These are phyloP conservation scores for Heliconius aoede DNA, from an alignment of 2,888 invertebrate genomes.

Conservation along the genomic window DNA sequence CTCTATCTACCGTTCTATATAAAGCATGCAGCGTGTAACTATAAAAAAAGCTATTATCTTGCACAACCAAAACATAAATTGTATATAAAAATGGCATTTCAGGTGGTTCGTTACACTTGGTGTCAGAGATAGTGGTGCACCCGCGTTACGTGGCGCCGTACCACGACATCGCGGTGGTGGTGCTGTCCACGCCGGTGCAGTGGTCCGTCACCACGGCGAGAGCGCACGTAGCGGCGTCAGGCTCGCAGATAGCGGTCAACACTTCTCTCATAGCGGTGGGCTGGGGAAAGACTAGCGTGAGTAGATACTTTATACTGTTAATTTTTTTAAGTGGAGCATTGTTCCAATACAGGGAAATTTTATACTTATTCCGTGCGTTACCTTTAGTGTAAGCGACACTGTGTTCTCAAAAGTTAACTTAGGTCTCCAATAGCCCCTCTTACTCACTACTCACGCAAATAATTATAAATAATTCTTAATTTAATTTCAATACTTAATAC, in stretches of 20 bases:
- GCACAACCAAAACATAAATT: background rate
- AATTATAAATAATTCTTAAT: no score
- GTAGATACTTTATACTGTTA: background rate
- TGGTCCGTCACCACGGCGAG: constrained; percentile 47
- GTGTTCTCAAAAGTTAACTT: no score
- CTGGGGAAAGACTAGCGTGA: constrained; percentile 67
- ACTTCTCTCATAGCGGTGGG: constrained; percentile 59
- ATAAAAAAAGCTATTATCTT: background rate
- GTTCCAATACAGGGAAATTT: background rate
- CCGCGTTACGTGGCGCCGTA: constrained; percentile 60
- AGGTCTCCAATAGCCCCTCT: no score
- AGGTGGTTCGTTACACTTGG: constrained; percentile 60
- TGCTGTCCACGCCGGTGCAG: constrained; percentile 53
- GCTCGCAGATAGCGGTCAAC: constrained; percentile 55
- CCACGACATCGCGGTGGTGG: constrained; percentile 66
- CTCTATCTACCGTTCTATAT: no score
- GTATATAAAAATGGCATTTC: constrained; percentile 13
- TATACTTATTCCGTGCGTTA: no score
- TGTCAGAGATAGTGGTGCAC: constrained; percentile 60
- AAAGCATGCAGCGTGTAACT: no score
- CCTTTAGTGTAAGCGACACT: no score
- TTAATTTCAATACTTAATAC: no score
- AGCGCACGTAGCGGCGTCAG: constrained; percentile 56
- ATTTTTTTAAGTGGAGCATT: background rate
- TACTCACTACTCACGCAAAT: no score